These are phyloP conservation scores for Galleria mellonella DNA, from an alignment of 1,140 invertebrate genomes.

Conservation along the genomic window DNA sequence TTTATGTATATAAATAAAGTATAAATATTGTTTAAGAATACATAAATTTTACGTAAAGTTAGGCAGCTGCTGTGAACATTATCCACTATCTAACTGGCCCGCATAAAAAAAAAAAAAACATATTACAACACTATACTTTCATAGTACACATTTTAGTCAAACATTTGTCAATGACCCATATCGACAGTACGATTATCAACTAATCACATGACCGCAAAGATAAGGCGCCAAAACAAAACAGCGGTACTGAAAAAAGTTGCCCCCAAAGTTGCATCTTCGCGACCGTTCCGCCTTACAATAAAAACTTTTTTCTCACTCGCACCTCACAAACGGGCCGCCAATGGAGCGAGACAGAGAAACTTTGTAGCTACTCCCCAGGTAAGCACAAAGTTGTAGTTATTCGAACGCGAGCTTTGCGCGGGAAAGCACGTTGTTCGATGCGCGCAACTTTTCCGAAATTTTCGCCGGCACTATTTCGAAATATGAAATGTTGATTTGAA, in stretches of 20 bases:
- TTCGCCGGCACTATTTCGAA: slow-evolving; percentile 16
- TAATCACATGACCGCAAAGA: slow-evolving; percentile 33
- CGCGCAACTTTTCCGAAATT: slow-evolving; percentile 20
- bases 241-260: slow-evolving; percentile 32
- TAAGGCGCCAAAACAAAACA: slow-evolving; percentile 61
- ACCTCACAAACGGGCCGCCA: slow-evolving; percentile 13
- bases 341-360: slow-evolving; percentile 18
- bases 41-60: no score
- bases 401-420: slow-evolving; percentile 65
- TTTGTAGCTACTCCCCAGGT: slow-evolving; percentile 54
- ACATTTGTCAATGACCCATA: slow-evolving; percentile 19
- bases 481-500: slow-evolving; percentile 7
- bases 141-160: no score
- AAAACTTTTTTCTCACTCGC: slow-evolving; percentile 21
- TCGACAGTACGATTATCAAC: slow-evolving; percentile 28
- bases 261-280: slow-evolving; percentile 31
- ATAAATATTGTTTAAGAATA: no score
- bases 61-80: no score
- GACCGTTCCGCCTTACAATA: slow-evolving; percentile 54
- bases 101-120: no score
- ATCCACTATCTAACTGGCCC: no score
- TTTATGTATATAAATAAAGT: no score
- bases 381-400: slow-evolving; percentile 45
- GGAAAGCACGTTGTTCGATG: slow-evolving; percentile 54
- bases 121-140: no score